These are phyloP conservation scores for Melospiza melodia DNA, from an alignment of 2,113 vertebrate genomes.

Conservation along the genomic window DNA sequence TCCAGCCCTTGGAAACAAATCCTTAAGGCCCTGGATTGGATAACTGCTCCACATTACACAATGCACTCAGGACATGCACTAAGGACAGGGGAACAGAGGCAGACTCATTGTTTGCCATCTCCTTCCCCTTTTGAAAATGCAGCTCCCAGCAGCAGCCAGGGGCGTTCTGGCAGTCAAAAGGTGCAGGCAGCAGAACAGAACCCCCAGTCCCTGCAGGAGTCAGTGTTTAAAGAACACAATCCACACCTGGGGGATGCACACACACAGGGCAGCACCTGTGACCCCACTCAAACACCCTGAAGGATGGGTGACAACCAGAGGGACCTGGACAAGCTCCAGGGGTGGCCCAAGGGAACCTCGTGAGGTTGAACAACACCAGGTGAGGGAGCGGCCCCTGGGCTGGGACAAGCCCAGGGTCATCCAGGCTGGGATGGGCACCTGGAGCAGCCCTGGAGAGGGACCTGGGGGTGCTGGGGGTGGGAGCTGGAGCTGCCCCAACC, in stretches of 20 bases:
- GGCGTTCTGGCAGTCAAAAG: not conserved
- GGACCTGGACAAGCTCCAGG: not conserved
- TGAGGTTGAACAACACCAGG: not conserved
- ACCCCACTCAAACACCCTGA: no score
- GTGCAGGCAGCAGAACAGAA: not conserved
- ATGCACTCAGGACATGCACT: not conserved
- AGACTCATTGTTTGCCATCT: not conserved
- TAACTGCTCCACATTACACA: rapidly evolving
- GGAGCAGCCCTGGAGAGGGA: not conserved
- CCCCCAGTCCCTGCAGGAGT: not conserved
- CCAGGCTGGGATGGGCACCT: not conserved
- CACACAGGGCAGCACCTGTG: not conserved
- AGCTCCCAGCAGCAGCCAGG: not conserved
- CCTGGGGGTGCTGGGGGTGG: not conserved
- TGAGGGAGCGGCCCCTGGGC: not conserved
- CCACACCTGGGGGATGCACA: not conserved
- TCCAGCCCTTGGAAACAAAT: not conserved
- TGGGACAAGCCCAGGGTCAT: rapidly evolving
- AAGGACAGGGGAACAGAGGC: not conserved
- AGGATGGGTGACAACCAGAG: not conserved
- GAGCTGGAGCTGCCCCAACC: not conserved
- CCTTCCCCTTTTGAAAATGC: not conserved
- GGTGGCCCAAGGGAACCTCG: not conserved
- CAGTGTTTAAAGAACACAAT: not conserved
- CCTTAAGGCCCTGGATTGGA: not conserved